Evolutionary conservation across 2,113 vertebrate genomes (phyloP).

Genomic region (Aleadryas rufinucha): DNA sequence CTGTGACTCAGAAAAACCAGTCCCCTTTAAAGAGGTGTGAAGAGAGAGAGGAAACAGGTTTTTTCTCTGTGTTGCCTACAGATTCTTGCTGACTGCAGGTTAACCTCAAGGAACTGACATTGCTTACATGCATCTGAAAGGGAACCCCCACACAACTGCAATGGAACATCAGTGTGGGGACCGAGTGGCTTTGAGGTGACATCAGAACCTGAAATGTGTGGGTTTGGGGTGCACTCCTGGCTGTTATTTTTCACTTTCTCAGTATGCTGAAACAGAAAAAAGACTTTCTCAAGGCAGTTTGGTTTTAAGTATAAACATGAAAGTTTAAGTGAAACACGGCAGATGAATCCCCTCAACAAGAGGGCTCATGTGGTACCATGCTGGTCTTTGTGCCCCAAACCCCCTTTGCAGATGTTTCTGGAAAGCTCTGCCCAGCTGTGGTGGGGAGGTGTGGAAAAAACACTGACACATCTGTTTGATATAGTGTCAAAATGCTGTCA

Average conservation of each 20-base stretch:
- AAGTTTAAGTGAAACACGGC: neutral
- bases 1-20: neutral
- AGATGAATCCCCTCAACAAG: neutral
- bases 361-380: neutral
- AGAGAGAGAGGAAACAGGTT: neutral
- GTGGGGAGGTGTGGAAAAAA: neutral
- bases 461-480: neutral
- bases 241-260: neutral
- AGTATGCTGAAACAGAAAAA: neutral
- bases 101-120: neutral
- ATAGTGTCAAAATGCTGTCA: neutral
- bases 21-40: neutral
- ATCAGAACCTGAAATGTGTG: neutral
- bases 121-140: accelerated
- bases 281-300: neutral
- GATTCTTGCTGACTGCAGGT: neutral
- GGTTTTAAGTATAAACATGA: neutral
- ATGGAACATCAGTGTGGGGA: neutral
- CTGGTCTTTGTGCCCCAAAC: neutral
- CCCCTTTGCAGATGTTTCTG: neutral
- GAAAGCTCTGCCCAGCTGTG: neutral
- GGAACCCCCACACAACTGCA: neutral
- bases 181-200: accelerated
- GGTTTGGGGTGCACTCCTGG: neutral
- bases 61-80: neutral